Evolutionary conservation across 2,888 invertebrate genomes (phyloP), one percentile per base, ranked within the genome.

Genomic region (Acleris sparsana): DNA sequence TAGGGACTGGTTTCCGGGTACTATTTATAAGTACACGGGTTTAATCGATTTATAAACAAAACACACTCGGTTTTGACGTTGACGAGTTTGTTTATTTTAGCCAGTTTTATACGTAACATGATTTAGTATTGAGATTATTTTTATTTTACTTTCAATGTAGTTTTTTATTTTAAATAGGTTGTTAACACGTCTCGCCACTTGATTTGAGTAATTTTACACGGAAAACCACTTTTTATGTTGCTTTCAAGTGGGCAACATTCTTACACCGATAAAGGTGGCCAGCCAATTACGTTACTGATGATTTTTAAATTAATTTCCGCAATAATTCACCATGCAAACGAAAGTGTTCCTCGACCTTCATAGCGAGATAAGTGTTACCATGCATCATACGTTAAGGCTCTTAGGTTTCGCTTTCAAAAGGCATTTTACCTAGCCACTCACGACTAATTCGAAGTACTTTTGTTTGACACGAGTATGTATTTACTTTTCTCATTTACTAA

Each of bases 1-100:
- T 66, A 66, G 66, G 66, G 66, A 46, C 52, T 22, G 65, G 49
- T 61, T 66, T 66, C 66, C 66, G 52, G 66, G 65, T 58, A 52
- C 44, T 62, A 66, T 62, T 62, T 57, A 62, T 66, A 66, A 17
- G 46, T 46, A 61, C 17, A 20, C 29, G 52, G 56, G 43, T 44
- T 61, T 46, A 56, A 65, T 56, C 49, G 49, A 62, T 46, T 62
- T 52, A 46, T 48, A 66, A 66, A 66, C 57, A 57, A 56, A 66
- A 48, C 48, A 46, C 44, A 44, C 51, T 63, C 52, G 25, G 39
- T 62, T 62, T 52, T 22, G 52, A 56, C 46, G 39, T 66, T 52
- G 52, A 57, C 43, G 51, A 48, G 18, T 33, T 48, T 49, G 33
- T 49, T 55, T 52, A 56, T 33, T 53, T 20, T 39, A 39, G 1